phyloP scores from a whole-genome alignment of 2,888 invertebrate genomes.

The Cheilosia vulpina region DNA sequence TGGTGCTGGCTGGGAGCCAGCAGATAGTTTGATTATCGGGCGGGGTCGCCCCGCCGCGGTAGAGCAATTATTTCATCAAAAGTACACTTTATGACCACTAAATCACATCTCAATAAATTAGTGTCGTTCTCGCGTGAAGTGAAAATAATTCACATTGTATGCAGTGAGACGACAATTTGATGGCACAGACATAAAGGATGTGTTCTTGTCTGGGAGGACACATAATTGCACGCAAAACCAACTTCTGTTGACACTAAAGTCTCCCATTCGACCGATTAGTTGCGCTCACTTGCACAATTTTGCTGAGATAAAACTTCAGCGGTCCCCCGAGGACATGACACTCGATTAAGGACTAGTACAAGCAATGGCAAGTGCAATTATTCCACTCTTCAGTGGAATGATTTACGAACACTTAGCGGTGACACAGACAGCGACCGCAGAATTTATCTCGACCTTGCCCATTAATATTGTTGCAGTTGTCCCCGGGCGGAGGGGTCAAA shows the following conservation, averaged over 20 bases:
- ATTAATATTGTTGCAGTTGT: conserved; percentile 23
- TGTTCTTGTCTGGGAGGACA: conserved; percentile 24
- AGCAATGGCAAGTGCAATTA: neutral
- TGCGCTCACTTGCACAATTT: conserved; percentile 27
- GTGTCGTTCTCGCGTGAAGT: neutral
- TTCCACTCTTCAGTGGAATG: conserved; percentile 9
- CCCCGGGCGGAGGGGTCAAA: neutral
- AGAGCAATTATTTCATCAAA: conserved; percentile 37
- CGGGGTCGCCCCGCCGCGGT: neutral
- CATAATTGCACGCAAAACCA: conserved; percentile 6
- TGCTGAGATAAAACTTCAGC: conserved; percentile 23
- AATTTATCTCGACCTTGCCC: conserved; percentile 36
- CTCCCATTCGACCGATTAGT: conserved; percentile 1
- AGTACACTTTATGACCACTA: conserved; percentile 30
- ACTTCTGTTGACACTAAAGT: conserved; percentile 25
- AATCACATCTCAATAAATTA: conserved; percentile 49
- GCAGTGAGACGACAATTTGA: conserved; percentile 23
- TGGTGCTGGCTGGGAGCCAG: conserved; percentile 24
- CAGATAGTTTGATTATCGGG: conserved; percentile 17
- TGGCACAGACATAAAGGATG: conserved; percentile 45
- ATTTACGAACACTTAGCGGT: conserved; percentile 25
- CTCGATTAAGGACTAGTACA: neutral
- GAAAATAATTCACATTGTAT: neutral
- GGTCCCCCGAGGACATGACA: neutral
- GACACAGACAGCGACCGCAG: conserved; percentile 16